phyloP scores from a whole-genome alignment of 2,797 vertebrate genomes.

The Pampus argenteus region DNA sequence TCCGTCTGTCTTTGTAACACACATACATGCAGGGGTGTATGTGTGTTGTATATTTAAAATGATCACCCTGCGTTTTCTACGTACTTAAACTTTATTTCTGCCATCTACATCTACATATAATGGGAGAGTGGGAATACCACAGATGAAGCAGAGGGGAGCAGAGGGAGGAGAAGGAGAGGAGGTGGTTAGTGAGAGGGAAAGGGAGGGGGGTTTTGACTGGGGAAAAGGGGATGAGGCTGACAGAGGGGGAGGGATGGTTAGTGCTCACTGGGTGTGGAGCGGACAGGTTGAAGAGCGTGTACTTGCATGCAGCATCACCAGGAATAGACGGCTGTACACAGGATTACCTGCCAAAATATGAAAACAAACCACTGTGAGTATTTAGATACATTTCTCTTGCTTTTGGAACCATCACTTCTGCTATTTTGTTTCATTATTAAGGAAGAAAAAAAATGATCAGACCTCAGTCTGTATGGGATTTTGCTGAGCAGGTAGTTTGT shows the following conservation, averaged over 20 bases:
- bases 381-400: conserved; percentile 1
- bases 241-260: conserved; percentile 74
- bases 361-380: conserved; percentile 65
- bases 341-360: conserved; percentile 48
- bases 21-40: background rate
- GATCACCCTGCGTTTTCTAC: conserved; percentile 9
- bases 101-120: conserved; percentile 41
- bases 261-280: conserved; percentile 74
- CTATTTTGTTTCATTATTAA: conserved; percentile 18
- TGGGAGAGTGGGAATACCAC: conserved; percentile 54
- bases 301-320: conserved; percentile 44
- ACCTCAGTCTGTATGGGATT: conserved; percentile 9
- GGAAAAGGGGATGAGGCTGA: conserved; percentile 62
- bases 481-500: conserved; percentile 5
- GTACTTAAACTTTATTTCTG: conserved; percentile 37
- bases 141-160: conserved; percentile 63
- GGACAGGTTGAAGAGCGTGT: conserved; percentile 71
- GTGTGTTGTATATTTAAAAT: background rate
- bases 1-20: background rate
- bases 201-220: no score
- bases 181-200: conserved; percentile 55
- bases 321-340: conserved; percentile 26
- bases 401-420: conserved; percentile 3
- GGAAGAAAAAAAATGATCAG: background rate
- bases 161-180: conserved; percentile 5